Conservation (phyloP, 2,797 vertebrate species). For the Phrynocephalus forsythii region DNA sequence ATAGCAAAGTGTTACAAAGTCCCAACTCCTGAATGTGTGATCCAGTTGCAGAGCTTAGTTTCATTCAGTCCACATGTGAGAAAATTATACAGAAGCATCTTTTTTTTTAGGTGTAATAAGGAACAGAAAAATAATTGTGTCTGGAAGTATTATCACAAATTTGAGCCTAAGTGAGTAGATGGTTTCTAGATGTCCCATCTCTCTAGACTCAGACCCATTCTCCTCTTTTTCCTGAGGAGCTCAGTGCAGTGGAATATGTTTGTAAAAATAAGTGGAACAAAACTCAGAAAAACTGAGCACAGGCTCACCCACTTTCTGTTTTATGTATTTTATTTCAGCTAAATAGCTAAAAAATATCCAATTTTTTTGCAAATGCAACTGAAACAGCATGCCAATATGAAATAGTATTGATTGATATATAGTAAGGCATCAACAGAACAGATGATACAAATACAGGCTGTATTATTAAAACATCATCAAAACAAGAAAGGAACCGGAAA, state of each 20-base stretch:
- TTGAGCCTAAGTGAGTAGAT: not conserved
- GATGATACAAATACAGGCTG: not conserved
- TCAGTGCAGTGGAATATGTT: not conserved
- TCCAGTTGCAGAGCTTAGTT: not conserved
- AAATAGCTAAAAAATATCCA: not conserved
- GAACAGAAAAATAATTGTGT: not conserved
- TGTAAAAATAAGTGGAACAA: not conserved
- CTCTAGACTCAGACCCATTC: too few relatives aligned
- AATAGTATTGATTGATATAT: not conserved
- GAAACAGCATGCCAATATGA: not conserved
- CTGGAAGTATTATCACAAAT: not conserved
- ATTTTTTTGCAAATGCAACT: not conserved
- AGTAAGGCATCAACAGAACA: not conserved
- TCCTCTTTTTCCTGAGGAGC: not conserved
- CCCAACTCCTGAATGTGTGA: conserved; percentile 51
- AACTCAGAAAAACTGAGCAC: not conserved
- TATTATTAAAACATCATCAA: not conserved
- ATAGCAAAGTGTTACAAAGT: not conserved
- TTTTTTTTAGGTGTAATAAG: too few relatives aligned
- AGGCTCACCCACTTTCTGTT: not conserved
- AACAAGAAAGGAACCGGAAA: not conserved
- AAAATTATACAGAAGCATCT: too few relatives aligned
- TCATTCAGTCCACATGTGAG: too few relatives aligned
- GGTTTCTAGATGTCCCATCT: not conserved
- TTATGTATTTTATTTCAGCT: not conserved